A percentile compares a stretch with the other conserved stretches of the same genome.
Conservation (phyloP, 92 coral and sea anemone genomes). For the Parazoanthus swiftii region DNA sequence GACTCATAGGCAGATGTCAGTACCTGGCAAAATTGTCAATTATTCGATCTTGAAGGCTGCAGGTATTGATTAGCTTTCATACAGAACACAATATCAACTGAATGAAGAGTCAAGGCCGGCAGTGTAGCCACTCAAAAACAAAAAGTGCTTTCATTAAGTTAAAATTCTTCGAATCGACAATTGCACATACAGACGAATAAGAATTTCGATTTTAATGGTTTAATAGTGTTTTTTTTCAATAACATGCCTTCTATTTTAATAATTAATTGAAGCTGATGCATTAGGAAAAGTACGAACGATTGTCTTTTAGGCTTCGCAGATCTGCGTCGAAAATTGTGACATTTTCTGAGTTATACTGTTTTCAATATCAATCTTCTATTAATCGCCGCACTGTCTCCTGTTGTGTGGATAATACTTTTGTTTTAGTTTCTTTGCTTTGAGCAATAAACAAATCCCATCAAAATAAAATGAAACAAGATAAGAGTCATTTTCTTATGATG, state of each 20-base stretch:
- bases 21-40: background rate
- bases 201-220: background rate
- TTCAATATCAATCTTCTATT: constrained; percentile 10
- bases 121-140: background rate
- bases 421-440: constrained; percentile 20
- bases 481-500: constrained; percentile 10
- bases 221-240: background rate
- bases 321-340: background rate
- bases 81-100: constrained; percentile 6
- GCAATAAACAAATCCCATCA: constrained; percentile 13
- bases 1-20: background rate
- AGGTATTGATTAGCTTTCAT: background rate
- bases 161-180: constrained; percentile 1
- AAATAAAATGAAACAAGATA: constrained; percentile 21
- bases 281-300: background rate
- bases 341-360: background rate
- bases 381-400: constrained; percentile 1
- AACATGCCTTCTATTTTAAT: background rate
- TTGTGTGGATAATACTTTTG: constrained; percentile 11
- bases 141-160: background rate
- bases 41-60: background rate
- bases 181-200: background rate
- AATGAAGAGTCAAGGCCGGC: background rate
- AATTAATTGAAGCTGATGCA: constrained; percentile 16
- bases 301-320: background rate